These are phyloP conservation scores for Arge pagana DNA, from an alignment of 2,888 invertebrate genomes.

Conservation along the genomic window DNA sequence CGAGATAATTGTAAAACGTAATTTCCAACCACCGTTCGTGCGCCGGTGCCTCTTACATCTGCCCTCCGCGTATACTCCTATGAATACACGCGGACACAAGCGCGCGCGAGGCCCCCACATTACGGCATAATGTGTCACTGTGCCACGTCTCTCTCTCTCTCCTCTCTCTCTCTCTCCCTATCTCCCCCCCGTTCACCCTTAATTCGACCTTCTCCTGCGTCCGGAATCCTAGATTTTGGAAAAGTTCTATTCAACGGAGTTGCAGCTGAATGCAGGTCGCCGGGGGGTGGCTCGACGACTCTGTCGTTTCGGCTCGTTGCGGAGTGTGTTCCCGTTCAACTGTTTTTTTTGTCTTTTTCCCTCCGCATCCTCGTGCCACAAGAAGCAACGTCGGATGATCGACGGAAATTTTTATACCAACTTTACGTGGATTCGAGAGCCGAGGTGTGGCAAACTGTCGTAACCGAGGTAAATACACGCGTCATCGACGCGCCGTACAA, in stretches of 20 bases:
- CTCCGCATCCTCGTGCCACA: slow-evolving; percentile 32
- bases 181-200: slow-evolving; percentile 17
- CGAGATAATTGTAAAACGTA: background rate
- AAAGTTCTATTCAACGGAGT: slow-evolving; percentile 48
- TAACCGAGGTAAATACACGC: no score
- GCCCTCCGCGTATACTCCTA: no score
- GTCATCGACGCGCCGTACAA: no score
- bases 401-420: slow-evolving; percentile 33
- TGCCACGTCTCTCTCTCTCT: slow-evolving; percentile 43
- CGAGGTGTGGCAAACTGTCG: no score
- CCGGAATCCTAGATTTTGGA: slow-evolving; percentile 54
- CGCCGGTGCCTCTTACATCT: slow-evolving; percentile 41
- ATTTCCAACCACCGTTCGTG: background rate
- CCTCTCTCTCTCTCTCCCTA: slow-evolving; percentile 13
- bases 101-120: slow-evolving; percentile 53
- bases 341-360: slow-evolving; percentile 26
- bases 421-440: no score
- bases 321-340: slow-evolving; percentile 16
- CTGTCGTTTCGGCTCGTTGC: slow-evolving; percentile 1
- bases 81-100: no score
- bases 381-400: slow-evolving; percentile 49
- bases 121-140: slow-evolving; percentile 57
- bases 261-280: slow-evolving; percentile 52
- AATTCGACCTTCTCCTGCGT: slow-evolving; percentile 25
- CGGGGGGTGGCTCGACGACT: slow-evolving; percentile 19